Conservation (phyloP, 2,113 vertebrate genomes). For the Protobothrops mucrosquamatus region DNA sequence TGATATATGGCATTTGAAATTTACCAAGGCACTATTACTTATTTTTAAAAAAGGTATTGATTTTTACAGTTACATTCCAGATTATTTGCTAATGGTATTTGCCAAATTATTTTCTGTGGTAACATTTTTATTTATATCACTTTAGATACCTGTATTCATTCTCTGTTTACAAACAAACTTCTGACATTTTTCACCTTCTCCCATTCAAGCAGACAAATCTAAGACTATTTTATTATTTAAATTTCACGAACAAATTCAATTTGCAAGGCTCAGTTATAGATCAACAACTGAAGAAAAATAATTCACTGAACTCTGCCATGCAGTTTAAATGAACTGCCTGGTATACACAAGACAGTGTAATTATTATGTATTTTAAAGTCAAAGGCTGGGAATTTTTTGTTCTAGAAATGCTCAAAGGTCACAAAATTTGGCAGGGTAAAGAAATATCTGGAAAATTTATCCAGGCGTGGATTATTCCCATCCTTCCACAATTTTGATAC, state of each 20-base stretch:
- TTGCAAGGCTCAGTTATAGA: not conserved
- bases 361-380: not conserved
- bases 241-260: not conserved
- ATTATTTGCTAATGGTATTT: conserved; percentile 29
- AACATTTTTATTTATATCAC: conserved; percentile 34
- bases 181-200: not conserved
- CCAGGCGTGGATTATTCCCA: not conserved
- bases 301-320: not conserved
- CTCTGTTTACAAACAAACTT: not conserved
- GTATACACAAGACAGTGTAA: not conserved
- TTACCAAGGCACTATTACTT: conserved; percentile 47
- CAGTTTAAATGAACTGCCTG: not conserved
- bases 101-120: conserved; percentile 30
- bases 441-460: not conserved
- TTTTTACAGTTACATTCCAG: conserved; percentile 27
- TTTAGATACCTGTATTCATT: not conserved
- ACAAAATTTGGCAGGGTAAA: not conserved
- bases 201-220: not conserved
- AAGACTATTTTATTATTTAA: not conserved
- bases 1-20: conserved; percentile 64
- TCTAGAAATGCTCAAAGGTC: not conserved
- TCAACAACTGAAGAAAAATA: conserved; percentile 11
- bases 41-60: conserved; percentile 31
- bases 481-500: not conserved
- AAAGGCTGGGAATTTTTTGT: not conserved